These are phyloP conservation scores for Daubentonia madagascariensis DNA, from an alignment of 2,113 vertebrate genomes.

Conservation along the genomic window DNA sequence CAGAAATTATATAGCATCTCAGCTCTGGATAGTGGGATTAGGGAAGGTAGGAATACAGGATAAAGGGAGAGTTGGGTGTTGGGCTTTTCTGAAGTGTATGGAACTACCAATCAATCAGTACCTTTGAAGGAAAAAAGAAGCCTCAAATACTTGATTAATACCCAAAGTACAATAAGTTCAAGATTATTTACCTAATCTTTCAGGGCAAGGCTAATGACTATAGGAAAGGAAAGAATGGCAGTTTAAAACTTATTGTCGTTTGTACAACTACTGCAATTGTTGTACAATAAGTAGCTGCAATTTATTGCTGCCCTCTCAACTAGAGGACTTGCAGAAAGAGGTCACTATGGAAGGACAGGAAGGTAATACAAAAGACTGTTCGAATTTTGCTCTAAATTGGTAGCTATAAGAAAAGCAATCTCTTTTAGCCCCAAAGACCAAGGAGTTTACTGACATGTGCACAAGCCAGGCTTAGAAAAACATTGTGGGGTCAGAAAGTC, in stretches of 20 bases:
- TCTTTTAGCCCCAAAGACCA: background rate
- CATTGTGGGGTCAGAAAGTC: background rate
- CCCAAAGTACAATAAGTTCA: background rate
- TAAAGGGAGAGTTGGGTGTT: background rate
- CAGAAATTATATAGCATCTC: background rate
- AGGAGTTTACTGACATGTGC: background rate
- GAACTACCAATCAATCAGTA: background rate
- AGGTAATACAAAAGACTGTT: background rate
- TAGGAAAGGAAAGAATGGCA: background rate
- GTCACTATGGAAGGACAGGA: background rate
- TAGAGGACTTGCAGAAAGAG: background rate
- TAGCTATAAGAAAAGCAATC: background rate
- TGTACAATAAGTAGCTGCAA: background rate
- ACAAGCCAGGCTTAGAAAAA: background rate
- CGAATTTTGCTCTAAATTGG: background rate
- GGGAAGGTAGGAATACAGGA: background rate
- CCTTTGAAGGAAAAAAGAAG: background rate
- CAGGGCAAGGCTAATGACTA: background rate
- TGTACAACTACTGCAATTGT: accelerated
- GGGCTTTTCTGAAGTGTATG: background rate
- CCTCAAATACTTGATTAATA: background rate
- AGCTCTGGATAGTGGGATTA: background rate
- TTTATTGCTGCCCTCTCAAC: background rate
- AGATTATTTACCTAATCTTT: background rate
- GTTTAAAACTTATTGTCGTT: too few relatives aligned